Percentiles rank a stretch among this genome's conserved stretches.
Evolutionary conservation across 2,797 vertebrate species (phyloP).

Genomic region (Thripadectes ignobilis): DNA sequence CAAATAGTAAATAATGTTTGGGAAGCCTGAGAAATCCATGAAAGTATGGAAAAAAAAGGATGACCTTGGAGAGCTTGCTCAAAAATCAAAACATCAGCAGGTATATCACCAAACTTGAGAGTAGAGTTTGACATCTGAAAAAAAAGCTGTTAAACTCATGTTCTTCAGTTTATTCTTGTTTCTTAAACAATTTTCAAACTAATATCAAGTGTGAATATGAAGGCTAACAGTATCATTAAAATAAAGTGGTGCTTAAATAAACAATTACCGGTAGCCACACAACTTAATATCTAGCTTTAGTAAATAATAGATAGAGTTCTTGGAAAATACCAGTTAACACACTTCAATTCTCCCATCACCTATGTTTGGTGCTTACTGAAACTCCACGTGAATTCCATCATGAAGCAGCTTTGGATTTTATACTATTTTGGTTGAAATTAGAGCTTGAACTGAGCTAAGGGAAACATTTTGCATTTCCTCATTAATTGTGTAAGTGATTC

Average conservation of each 20-base stretch:
- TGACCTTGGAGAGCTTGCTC: not conserved
- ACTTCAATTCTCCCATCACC: not conserved
- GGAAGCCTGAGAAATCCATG: not conserved
- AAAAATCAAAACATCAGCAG: not conserved
- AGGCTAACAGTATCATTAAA: not conserved
- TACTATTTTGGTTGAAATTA: not conserved
- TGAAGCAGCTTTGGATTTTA: not conserved
- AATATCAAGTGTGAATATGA: not conserved
- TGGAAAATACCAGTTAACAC: not conserved
- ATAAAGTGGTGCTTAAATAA: not conserved
- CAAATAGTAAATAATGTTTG: not conserved
- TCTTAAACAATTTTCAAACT: not conserved
- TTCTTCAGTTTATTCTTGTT: not conserved
- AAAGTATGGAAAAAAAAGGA: not conserved
- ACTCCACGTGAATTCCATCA: not conserved
- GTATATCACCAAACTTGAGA: accelerated
- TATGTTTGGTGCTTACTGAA: not conserved
- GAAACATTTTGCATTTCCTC: not conserved
- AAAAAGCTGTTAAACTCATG: not conserved
- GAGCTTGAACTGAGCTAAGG: not conserved
- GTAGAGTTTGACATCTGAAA: not conserved
- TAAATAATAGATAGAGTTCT: not conserved
- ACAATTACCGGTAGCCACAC: not conserved
- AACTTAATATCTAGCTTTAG: not conserved
- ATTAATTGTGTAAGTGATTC: not conserved